Conservation (phyloP, 2,888 invertebrate species). For the Chymomyza fuscimana region DNA sequence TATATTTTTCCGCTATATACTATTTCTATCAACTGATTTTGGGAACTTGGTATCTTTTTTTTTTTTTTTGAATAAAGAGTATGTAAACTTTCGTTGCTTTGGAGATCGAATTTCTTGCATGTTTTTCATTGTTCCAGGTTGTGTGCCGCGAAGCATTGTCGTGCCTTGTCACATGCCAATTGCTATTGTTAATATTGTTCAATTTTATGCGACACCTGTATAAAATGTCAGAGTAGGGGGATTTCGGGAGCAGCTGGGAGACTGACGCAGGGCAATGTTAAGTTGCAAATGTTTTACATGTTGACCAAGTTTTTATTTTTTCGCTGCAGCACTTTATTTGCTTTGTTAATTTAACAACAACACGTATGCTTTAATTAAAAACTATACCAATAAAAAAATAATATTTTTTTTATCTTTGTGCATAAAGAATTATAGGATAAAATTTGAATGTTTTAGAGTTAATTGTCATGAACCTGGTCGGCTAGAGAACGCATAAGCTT, state of each 20-base stretch:
- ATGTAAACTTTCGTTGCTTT: background rate
- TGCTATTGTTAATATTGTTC: conserved; percentile 42
- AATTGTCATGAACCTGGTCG: background rate
- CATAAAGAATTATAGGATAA: background rate
- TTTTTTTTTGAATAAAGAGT: conserved; percentile 4
- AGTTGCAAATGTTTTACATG: conserved; percentile 59
- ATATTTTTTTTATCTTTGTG: background rate
- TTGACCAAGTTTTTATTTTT: conserved; percentile 26
- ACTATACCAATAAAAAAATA: conserved; percentile 10
- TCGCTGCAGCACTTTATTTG: conserved; percentile 45
- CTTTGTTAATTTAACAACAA: conserved; percentile 67
- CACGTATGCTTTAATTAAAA: conserved; percentile 69
- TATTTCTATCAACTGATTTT: too few relatives aligned
- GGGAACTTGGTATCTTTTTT: too few relatives aligned
- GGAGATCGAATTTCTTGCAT: background rate
- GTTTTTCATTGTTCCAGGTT: background rate
- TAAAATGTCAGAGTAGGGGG: conserved; percentile 24
- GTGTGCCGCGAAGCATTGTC: background rate
- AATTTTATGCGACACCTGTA: conserved; percentile 65
- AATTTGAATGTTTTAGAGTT: background rate
- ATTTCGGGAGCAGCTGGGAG: background rate
- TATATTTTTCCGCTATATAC: too few relatives aligned
- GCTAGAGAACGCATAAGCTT: too few relatives aligned
- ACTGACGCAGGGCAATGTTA: conserved; percentile 24
- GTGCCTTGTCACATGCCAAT: background rate